These are phyloP conservation scores for Caradrina kadenii DNA, from an alignment of 2,888 invertebrate genomes.

Conservation along the genomic window DNA sequence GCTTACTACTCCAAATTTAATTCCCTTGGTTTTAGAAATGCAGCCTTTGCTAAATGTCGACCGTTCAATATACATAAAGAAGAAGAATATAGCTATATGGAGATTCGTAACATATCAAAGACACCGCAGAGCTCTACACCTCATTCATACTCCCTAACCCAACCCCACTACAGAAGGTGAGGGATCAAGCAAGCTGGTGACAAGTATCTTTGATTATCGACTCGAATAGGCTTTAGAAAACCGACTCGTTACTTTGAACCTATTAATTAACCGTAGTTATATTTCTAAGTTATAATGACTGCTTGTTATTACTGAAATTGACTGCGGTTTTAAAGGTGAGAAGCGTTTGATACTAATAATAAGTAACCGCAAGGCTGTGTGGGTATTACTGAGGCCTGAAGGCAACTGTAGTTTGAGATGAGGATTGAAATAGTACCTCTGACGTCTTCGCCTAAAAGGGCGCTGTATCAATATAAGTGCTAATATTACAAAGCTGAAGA, in stretches of 20 bases:
- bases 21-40: too few relatives aligned
- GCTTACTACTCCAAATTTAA: too few relatives aligned
- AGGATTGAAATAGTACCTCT: not conserved
- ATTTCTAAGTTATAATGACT: constrained; percentile 34
- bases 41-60: too few relatives aligned
- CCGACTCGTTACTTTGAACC: constrained; percentile 54
- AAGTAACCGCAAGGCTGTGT: not conserved
- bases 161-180: constrained; percentile 2
- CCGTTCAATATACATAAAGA: too few relatives aligned
- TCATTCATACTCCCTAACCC: constrained; percentile 28
- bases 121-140: constrained; percentile 13
- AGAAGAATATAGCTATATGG: too few relatives aligned
- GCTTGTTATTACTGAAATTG: constrained; percentile 19
- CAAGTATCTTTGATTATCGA: constrained; percentile 72
- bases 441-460: not conserved
- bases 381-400: not conserved
- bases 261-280: constrained; percentile 53
- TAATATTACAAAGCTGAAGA: too few relatives aligned
- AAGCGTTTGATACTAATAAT: constrained; percentile 1
- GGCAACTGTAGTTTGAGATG: not conserved
- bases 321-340: constrained; percentile 27
- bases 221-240: constrained; percentile 65
- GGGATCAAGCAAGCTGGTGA: constrained; percentile 52
- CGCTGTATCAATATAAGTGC: too few relatives aligned
- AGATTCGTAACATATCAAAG: not conserved